These are phyloP conservation scores for Trematomus bernacchii DNA, from an alignment of 2,797 vertebrate genomes.

Conservation along the genomic window DNA sequence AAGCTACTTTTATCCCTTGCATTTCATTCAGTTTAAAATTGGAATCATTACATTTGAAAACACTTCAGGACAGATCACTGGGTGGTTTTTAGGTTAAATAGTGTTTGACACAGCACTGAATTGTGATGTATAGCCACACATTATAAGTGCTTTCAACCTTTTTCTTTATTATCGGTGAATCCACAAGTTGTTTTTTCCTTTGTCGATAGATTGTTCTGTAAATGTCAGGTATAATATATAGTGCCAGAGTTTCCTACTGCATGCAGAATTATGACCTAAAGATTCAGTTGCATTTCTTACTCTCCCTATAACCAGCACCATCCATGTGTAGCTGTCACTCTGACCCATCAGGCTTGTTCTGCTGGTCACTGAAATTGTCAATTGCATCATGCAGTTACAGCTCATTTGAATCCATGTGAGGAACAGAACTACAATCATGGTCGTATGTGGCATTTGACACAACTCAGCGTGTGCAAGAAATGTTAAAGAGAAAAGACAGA, in stretches of 20 bases:
- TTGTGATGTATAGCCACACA: background rate
- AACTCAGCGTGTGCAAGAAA: background rate
- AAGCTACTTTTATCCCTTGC: background rate
- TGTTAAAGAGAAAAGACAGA: background rate
- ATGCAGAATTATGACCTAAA: background rate
- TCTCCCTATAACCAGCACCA: too few species aligned
- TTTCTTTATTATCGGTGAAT: background rate
- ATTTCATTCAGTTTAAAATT: background rate
- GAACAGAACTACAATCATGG: background rate
- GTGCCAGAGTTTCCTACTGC: background rate
- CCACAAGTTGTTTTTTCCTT: background rate
- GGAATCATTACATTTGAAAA: background rate
- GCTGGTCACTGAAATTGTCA: background rate
- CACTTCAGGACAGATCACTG: background rate
- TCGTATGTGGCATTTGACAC: background rate
- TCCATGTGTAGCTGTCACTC: background rate
- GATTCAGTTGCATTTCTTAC: too few species aligned
- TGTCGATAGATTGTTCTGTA: background rate
- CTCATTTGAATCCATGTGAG: background rate
- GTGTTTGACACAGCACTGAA: background rate
- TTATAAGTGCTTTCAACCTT: too few species aligned
- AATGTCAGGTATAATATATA: background rate
- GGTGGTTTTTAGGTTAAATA: background rate
- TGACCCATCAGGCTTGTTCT: background rate
- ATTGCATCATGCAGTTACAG: background rate